phyloP scores from a whole-genome alignment of 2,113 vertebrate genomes.

The Atractosteus spatula region DNA sequence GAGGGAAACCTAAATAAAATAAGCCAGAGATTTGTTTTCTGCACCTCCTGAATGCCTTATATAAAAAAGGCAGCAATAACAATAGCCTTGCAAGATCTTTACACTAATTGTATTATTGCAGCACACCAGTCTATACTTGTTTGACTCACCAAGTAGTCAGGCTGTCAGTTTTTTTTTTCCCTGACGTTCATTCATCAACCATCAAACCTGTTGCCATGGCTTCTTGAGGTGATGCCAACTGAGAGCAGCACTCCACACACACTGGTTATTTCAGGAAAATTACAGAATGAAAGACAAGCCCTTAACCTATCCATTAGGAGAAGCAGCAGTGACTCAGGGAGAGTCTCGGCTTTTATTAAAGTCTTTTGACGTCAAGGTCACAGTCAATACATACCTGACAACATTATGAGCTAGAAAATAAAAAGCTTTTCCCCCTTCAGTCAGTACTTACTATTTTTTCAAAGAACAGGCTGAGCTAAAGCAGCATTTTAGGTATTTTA shows the following conservation, averaged over 20 bases:
- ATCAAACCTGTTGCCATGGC: neutral
- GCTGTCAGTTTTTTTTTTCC: neutral
- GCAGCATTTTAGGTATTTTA: too few species aligned
- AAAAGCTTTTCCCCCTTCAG: neutral
- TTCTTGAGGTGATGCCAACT: neutral
- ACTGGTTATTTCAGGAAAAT: neutral
- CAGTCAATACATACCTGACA: neutral
- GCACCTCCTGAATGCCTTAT: too few species aligned
- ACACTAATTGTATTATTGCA: too few species aligned
- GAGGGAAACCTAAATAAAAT: too few species aligned
- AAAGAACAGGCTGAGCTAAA: too few species aligned
- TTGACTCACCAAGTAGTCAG: too few species aligned
- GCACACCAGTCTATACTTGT: too few species aligned
- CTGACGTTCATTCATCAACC: slow-evolving; percentile 1
- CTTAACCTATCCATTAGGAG: neutral
- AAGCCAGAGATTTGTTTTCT: too few species aligned
- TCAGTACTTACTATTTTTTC: too few species aligned
- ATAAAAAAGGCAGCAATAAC: too few species aligned
- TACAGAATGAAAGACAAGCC: neutral
- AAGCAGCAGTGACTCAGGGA: neutral
- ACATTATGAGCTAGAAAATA: neutral
- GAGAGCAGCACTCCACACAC: neutral
- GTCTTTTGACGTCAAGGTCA: neutral
- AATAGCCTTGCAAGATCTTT: too few species aligned
- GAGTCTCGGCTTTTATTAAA: too few species aligned